Conservation (phyloP, 2,888 invertebrate genomes). For the Sthenelais limicola region DNA sequence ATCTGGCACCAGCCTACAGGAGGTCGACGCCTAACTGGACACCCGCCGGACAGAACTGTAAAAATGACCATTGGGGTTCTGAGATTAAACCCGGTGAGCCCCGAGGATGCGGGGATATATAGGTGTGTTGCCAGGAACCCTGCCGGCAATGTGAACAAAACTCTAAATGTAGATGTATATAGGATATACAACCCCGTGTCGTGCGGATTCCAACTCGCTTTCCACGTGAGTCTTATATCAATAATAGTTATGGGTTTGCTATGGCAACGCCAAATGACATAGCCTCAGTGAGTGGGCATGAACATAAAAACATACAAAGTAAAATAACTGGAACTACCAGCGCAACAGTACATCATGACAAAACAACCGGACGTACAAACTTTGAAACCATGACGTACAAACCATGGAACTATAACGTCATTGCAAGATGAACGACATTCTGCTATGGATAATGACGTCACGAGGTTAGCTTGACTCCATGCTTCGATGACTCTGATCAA, state of each 20-base stretch:
- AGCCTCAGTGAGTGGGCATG: no score
- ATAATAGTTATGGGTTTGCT: neutral
- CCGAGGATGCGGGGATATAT: slow-evolving; percentile 40
- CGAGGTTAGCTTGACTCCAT: no score
- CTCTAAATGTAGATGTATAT: slow-evolving; percentile 40
- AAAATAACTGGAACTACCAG: no score
- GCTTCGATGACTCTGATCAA: no score
- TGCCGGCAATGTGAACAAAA: slow-evolving; percentile 43
- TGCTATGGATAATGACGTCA: no score
- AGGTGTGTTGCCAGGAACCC: slow-evolving; percentile 45
- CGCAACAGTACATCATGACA: no score
- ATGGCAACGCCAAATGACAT: neutral
- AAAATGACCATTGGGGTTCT: slow-evolving; percentile 23
- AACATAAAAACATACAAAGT: no score
- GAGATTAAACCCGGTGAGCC: slow-evolving; percentile 17
- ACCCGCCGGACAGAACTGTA: slow-evolving; percentile 31
- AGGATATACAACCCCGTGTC: slow-evolving; percentile 20
- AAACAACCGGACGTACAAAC: no score
- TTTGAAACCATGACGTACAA: no score
- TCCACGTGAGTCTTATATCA: neutral
- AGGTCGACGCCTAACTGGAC: neutral
- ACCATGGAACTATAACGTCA: no score
- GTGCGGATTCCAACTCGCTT: neutral
- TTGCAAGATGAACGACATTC: no score
- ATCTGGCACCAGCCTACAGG: slow-evolving; percentile 44